Evolutionary conservation across 2,113 vertebrate species (phyloP), one percentile per base, ranked within the genome.

Genomic region (Zapus hudsonius): DNA sequence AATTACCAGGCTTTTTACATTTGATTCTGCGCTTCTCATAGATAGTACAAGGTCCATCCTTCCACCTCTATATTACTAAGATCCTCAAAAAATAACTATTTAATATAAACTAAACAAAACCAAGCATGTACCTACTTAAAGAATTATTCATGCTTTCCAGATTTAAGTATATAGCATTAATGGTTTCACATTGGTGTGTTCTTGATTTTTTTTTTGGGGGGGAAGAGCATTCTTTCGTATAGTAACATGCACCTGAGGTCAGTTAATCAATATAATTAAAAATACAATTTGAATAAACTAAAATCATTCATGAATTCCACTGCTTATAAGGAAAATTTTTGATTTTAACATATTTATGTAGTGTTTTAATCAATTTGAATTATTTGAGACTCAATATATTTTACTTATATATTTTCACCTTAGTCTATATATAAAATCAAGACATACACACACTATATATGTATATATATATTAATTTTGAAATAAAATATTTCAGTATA

Each of bases 171-270:
- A 64, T 64, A 27, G 31, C 31, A 31, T 23, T 29, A 25, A 61
- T 61, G 22, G 17, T 23, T 61, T 61, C 59, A 61, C 16, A 52
- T 15, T 52, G 52, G 16, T 79, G 16, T 84, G 22, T 27, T 42
- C 16, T 61, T 84, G 33, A 84, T 79, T 84, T 69, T 40, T 73
- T 80, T 20, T 92, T 83, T 79, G n/a, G n/a, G n/a, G n/a, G 38
- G 15, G 3, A 75, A 64, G 22, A 84, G 5, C 12, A 70, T 16
- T 74, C n/a, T 23, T 52, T n/a, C 23, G 70, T 75, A 57, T 47
- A 20, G 13, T 52, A 83, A n/a, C 15, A 47, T 44, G 10, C 29
- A 16, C 8, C 4, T 11, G 25, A 27, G 12, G 12, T 31, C 63
- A 31, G 10, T 64, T 64, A 64, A 11, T 64, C 12, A 29, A 29